A percentile compares a stretch with the other conserved stretches of the same genome.
Evolutionary conservation across 2,797 vertebrate genomes (phyloP).

Genomic region (Rhinophrynus dorsalis): DNA sequence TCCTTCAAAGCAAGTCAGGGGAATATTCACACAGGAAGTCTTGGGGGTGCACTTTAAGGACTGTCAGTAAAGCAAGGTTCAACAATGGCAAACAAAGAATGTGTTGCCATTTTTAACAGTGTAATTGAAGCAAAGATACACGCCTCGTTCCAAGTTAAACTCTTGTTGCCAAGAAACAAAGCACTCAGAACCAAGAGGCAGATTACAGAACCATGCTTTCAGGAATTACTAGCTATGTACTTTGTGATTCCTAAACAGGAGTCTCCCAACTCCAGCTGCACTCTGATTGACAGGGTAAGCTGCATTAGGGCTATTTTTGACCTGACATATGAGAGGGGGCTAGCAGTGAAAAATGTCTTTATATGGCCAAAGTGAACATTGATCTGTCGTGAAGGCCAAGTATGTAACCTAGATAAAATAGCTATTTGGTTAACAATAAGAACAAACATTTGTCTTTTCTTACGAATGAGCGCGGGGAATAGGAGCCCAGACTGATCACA

Average conservation of each 20-base stretch:
- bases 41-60: too few relatives aligned
- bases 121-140: background rate
- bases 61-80: too few relatives aligned
- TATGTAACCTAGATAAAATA: constrained; percentile 54
- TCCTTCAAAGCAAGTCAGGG: too few relatives aligned
- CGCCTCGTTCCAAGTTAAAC: constrained; percentile 53
- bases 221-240: constrained; percentile 57
- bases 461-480: too few relatives aligned
- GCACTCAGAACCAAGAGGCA: constrained; percentile 63
- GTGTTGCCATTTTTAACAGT: background rate
- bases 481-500: too few relatives aligned
- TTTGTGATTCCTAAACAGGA: constrained; percentile 58
- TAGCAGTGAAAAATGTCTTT: constrained; percentile 75
- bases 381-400: constrained; percentile 64
- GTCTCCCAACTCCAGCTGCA: constrained; percentile 57
- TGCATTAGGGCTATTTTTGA: constrained; percentile 79
- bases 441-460: too few relatives aligned
- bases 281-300: constrained; percentile 76
- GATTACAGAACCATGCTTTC: constrained; percentile 62
- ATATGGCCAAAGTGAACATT: constrained; percentile 77
- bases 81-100: background rate
- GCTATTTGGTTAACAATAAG: constrained; percentile 53
- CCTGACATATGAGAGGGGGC: constrained; percentile 73
- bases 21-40: too few relatives aligned
- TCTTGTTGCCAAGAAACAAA: constrained; percentile 59